A percentile compares a stretch with the other conserved stretches of the same genome.
Evolutionary conservation across 2,113 vertebrate genomes (phyloP).

Genomic region (Aptenodytes forsteri): DNA sequence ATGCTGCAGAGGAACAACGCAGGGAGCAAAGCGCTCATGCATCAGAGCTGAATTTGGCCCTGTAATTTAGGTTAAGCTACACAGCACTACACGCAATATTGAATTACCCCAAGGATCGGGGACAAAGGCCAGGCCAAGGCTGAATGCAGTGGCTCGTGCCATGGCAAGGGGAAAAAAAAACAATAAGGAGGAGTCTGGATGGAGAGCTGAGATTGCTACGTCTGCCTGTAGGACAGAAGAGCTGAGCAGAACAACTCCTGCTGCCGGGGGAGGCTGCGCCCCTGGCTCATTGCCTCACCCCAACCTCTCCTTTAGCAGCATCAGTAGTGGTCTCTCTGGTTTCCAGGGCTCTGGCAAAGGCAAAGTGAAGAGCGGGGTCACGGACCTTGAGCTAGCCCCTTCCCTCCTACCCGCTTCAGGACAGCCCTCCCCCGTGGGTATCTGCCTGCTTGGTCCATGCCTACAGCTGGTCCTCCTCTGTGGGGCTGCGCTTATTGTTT

Average conservation of each 20-base stretch:
- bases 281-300: neutral
- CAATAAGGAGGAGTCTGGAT: neutral
- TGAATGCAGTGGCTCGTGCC: neutral
- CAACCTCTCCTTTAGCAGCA: neutral
- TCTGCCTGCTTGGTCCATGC: neutral
- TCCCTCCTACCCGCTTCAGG: neutral
- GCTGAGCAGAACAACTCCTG: neutral
- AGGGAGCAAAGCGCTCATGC: neutral
- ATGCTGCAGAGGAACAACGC: fast-evolving
- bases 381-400: neutral
- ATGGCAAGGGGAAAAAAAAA: neutral
- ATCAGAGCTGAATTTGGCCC: neutral
- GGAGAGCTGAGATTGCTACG: neutral
- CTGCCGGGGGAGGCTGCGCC: fast-evolving
- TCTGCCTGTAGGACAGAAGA: neutral
- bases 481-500: neutral
- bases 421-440: fast-evolving
- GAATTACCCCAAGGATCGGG: neutral
- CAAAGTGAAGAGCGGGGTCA: neutral
- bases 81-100: neutral
- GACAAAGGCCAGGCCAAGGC: neutral
- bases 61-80: neutral
- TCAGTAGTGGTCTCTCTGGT: neutral
- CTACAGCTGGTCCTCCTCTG: neutral
- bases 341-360: neutral